Evolutionary conservation across 2,113 vertebrate genomes (phyloP).

Genomic region (Motacilla tschutschensis): DNA sequence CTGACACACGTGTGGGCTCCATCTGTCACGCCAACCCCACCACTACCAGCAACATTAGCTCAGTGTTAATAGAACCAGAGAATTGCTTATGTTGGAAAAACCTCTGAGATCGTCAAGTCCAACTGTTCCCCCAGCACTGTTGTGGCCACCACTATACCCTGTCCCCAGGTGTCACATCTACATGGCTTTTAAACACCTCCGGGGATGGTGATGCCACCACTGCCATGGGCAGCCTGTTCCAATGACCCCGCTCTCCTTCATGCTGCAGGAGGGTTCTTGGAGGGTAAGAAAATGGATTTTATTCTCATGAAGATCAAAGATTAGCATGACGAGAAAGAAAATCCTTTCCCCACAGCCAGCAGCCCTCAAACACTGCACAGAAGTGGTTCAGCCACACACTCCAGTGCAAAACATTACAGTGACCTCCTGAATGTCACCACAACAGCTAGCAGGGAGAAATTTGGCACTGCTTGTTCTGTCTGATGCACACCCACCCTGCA

Average conservation of each 20-base stretch:
- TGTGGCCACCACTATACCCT: not conserved
- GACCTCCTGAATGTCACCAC: not conserved
- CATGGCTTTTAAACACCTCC: not conserved
- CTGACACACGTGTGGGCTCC: fast-evolving
- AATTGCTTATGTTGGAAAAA: not conserved
- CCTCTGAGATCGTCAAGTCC: not conserved
- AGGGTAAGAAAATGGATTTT: not conserved
- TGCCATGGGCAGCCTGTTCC: not conserved
- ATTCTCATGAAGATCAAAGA: not conserved
- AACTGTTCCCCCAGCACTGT: not conserved
- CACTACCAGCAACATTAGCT: not conserved
- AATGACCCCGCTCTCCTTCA: not conserved
- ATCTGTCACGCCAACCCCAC: not conserved
- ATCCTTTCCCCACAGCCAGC: not conserved
- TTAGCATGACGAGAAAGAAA: not conserved
- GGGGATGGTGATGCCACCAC: not conserved
- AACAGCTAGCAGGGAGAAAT: not conserved
- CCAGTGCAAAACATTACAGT: fast-evolving
- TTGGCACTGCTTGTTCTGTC: fast-evolving
- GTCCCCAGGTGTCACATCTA: not conserved
- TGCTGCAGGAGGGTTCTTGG: fast-evolving
- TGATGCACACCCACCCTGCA: not conserved
- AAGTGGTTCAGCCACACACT: not conserved
- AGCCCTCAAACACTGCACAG: not conserved
- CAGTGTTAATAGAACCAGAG: not conserved